phyloP scores from a whole-genome alignment of 1,140 invertebrate genomes.

The Diuraphis noxia region DNA sequence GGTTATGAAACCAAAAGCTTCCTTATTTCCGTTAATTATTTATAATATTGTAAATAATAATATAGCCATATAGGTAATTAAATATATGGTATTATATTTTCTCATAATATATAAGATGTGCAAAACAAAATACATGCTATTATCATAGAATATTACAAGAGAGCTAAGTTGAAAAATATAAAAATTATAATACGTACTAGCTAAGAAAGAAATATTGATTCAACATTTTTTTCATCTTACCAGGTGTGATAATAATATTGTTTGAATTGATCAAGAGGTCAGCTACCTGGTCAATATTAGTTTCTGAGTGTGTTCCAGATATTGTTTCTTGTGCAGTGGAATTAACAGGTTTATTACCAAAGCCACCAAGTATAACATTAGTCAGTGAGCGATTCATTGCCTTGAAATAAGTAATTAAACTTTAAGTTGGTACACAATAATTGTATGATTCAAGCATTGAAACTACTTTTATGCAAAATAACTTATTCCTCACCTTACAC shows the following conservation, averaged over 20 bases:
- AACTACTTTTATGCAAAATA: not conserved
- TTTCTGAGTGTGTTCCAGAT: constrained; percentile 81
- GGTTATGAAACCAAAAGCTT: not conserved
- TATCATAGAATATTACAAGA: not conserved
- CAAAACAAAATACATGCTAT: not conserved
- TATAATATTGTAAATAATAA: not conserved
- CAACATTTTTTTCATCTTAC: constrained; percentile 57
- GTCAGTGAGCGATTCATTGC: constrained; percentile 90
- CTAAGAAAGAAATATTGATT: not conserved
- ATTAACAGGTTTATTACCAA: constrained; percentile 74
- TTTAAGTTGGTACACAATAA: not conserved
- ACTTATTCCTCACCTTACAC: constrained; percentile 73
- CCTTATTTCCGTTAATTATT: not conserved
- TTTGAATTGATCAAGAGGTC: constrained; percentile 78
- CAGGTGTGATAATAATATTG: constrained; percentile 87
- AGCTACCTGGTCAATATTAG: constrained; percentile 74
- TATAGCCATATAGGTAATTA: not conserved
- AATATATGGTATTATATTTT: too few relatives aligned
- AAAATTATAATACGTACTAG: not conserved
- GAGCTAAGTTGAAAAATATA: not conserved
- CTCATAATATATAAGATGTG: not conserved
- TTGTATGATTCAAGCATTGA: not conserved
- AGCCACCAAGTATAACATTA: constrained; percentile 88
- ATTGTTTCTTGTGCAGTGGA: constrained; percentile 75
- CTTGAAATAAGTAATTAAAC: constrained; percentile 60